These are phyloP conservation scores for Adrianichthys oophorus DNA, from an alignment of 2,797 vertebrate species.

Conservation along the genomic window DNA sequence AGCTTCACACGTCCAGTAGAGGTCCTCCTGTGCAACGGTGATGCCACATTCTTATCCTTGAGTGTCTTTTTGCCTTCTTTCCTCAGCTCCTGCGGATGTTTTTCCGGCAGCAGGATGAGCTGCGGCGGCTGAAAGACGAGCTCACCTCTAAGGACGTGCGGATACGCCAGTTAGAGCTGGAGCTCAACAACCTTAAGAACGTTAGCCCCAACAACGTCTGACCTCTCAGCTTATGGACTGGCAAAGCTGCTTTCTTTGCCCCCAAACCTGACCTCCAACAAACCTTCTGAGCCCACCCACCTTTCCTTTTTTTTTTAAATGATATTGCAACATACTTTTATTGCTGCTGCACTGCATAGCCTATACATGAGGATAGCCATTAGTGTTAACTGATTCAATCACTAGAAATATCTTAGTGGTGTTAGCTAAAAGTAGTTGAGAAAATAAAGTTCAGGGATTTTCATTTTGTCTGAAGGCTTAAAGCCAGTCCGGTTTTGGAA, in stretches of 20 bases:
- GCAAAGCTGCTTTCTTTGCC: constrained; percentile 53
- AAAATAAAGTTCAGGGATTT: constrained; percentile 25
- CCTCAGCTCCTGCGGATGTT: constrained; percentile 94
- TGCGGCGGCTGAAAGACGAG: constrained; percentile 91
- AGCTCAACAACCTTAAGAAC: constrained; percentile 94
- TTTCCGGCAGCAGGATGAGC: constrained; percentile 96
- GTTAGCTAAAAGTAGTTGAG: constrained; percentile 19
- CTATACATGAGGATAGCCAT: constrained; percentile 32
- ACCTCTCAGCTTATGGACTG: constrained; percentile 66
- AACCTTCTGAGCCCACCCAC: constrained; percentile 48
- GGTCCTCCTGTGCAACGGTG: no score
- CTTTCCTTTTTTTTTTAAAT: constrained; percentile 48
- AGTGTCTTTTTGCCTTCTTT: background rate
- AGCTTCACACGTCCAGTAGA: no score
- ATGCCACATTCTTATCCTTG: background rate
- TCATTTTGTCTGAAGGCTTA: constrained; percentile 24
- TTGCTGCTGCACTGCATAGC: constrained; percentile 33
- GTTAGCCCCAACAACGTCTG: constrained; percentile 90
- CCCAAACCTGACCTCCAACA: constrained; percentile 52
- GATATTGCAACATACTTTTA: constrained; percentile 33
- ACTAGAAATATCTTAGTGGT: constrained; percentile 30
- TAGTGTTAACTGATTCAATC: constrained; percentile 32
- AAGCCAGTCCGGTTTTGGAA: constrained; percentile 14
- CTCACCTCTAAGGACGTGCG: constrained; percentile 89
- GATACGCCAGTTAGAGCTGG: constrained; percentile 95